Evolutionary conservation across 2,888 invertebrate species (phyloP).

Genomic region (Morpho achilles): DNA sequence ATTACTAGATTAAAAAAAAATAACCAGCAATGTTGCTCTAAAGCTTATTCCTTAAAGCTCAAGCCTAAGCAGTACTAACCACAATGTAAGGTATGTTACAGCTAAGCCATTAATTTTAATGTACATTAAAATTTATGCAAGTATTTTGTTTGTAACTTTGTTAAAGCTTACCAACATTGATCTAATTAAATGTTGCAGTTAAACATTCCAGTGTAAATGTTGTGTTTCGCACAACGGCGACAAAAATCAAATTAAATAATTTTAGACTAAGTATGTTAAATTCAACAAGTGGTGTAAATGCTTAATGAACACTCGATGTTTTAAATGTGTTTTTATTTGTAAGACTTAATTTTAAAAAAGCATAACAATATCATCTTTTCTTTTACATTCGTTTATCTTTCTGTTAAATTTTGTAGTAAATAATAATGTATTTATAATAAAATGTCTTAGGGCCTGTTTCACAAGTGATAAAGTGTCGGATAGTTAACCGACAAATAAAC

Average conservation of each 20-base stretch:
- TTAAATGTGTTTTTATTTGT: not conserved
- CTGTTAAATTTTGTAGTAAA: too few species aligned
- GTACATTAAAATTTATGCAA: not conserved
- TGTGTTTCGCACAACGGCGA: constrained; percentile 1
- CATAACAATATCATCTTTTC: too few species aligned
- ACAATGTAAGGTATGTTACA: not conserved
- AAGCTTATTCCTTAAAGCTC: too few species aligned
- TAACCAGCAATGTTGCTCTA: too few species aligned
- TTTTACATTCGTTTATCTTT: too few species aligned
- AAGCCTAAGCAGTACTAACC: too few species aligned
- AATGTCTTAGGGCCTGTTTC: too few species aligned
- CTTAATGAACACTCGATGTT: constrained; percentile 4
- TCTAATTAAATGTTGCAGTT: constrained; percentile 4
- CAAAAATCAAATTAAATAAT: constrained; percentile 7
- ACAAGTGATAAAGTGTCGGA: too few species aligned
- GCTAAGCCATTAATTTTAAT: not conserved
- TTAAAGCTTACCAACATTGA: not conserved
- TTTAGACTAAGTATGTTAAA: constrained; percentile 5
- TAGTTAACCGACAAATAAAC: too few species aligned
- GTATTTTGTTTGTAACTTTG: not conserved
- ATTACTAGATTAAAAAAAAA: too few species aligned
- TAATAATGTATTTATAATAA: too few species aligned
- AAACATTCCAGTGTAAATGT: constrained; percentile 3
- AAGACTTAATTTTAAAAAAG: too few species aligned
- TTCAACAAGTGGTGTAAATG: constrained; percentile 3